Base-by-base conservation (phyloP, 2,888 invertebrate species). In the Calephelis perditalis region DNA sequence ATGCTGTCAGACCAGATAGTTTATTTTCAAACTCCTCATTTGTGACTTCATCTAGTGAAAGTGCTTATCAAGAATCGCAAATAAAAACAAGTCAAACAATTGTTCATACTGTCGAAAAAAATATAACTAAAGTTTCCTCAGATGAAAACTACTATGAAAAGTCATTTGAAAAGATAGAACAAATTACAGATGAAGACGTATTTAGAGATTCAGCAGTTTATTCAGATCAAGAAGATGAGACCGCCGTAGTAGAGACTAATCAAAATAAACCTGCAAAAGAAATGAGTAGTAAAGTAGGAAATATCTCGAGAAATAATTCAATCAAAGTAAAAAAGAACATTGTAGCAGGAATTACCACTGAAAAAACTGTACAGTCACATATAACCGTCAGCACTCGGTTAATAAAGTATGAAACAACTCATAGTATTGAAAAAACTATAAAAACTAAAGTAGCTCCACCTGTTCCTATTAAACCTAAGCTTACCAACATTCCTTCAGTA, bases 191-290 rank as follows among this genome's bases (percentile, higher is more conserved):
- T 64, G 92, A 91, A 69, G 94, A 94, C 68, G 91, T 93, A 1
- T 96, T 96, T 73, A 92, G 96, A 71, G 96, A 96, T 78, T 96
- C 95, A 59, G 96, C 96, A 66, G 95, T 96, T 70, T 96, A 96
- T 78, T 96, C 96, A 66, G 96, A 96, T 72, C 92, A 92, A 65
- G 94, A 94, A 64, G 94, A 94, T 7, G 84, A 84, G 59, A 85
- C 83, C 57, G 68, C 67, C 5, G 82, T 81, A 68, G 60, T 65
- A 35, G 79, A 81, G 56, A 46, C 52, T 36, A 60, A 65, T 46
- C 64, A 66, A 12, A 67, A 70, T 56, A 81, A 77, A 72, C 52
- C 66, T 11, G 58, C 66, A 12, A 78, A 69, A 61, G 86, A 81
- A 71, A 72, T 75, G 52, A 64, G 78, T 15, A 75, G 76, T 35